Evolutionary conservation across 2,113 vertebrate genomes (phyloP), one percentile per base, ranked within the genome.

Genomic region (Apus apus): DNA sequence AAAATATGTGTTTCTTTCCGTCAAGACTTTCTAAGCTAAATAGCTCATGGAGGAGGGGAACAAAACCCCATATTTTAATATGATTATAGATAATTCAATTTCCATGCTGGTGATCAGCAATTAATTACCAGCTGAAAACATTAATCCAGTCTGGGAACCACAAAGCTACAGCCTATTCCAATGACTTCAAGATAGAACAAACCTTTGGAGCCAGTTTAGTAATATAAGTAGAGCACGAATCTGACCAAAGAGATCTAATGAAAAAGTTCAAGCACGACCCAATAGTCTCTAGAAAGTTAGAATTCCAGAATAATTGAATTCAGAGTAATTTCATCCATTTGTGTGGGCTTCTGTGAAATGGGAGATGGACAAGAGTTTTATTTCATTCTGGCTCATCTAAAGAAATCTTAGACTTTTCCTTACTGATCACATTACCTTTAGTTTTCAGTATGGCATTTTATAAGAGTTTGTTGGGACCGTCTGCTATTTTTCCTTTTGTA

Each of bases 281-380:
- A 94, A 87, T 95, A 71, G 91, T 94, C 93, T 96, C 96, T 91
- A 96, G 91, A 97, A 96, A 95, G 93, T 93, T 94, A 80, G 91
- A 97, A 96, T 97, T 96, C 96, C 96, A 96, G 96, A 96, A 96
- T 95, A 95, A 96, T 96, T 96, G 75, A 96, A 97, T 96, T 97
- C 89, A 86, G 73, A 78, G 92, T 97, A 97, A 97, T 97, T 97
- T 97, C 85, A 96, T 97, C 93, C 93, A 96, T 96, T 97, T 96
- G 95, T 96, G 96, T 97, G 94, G 96, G 92, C 96, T 96, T 95
- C 93, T 97, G 89, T 95, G 94, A 97, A 95, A 93, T 95, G 89
- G 95, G 65, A 97, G 90, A 95, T 96, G 94, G 96, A 96, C 96
- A 96, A 95, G 91, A 94, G 78, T 94, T 96, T 86, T 85, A 54